Evolutionary conservation across 2,888 invertebrate species (phyloP).

Genomic region (Fabriciana adippe): DNA sequence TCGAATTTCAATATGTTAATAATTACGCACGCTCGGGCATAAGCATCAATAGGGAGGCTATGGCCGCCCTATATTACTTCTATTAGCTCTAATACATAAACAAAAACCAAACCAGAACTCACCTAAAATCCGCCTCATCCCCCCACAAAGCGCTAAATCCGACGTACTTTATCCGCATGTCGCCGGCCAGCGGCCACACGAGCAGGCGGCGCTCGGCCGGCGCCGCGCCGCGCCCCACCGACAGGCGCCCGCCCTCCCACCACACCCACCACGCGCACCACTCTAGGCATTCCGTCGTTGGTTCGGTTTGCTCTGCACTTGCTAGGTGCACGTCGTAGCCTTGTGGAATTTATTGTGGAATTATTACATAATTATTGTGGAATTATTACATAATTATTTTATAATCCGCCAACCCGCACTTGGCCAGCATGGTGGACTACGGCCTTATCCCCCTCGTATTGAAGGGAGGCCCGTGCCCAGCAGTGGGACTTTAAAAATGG

Average conservation of each 20-base stretch:
- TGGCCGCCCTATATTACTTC: too few relatives aligned
- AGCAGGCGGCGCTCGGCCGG: conserved; percentile 81
- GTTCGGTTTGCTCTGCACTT: conserved; percentile 81
- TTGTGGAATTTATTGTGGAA: conserved; percentile 54
- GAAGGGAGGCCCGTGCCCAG: too few relatives aligned
- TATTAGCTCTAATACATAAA: too few relatives aligned
- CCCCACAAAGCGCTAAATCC: conserved; percentile 86
- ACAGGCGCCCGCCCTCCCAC: conserved; percentile 83
- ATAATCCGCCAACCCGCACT: too few relatives aligned
- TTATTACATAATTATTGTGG: too few relatives aligned
- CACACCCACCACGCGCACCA: conserved; percentile 87
- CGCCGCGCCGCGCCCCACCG: conserved; percentile 82
- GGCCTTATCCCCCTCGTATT: too few relatives aligned
- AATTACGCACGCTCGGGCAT: too few relatives aligned
- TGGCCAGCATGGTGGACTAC: too few relatives aligned
- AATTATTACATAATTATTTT: too few relatives aligned
- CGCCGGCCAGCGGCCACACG: conserved; percentile 83
- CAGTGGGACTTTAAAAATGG: too few relatives aligned
- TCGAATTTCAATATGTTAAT: too few relatives aligned
- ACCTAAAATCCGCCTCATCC: conserved; percentile 85
- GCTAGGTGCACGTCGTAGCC: conserved; percentile 85
- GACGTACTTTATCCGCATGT: conserved; percentile 83
- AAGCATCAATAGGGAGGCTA: too few relatives aligned
- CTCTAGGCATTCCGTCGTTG: conserved; percentile 75
- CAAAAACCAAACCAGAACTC: conserved; percentile 27